These are phyloP conservation scores for Berghia stephanieae DNA, from an alignment of 1,140 invertebrate species.

Conservation along the genomic window DNA sequence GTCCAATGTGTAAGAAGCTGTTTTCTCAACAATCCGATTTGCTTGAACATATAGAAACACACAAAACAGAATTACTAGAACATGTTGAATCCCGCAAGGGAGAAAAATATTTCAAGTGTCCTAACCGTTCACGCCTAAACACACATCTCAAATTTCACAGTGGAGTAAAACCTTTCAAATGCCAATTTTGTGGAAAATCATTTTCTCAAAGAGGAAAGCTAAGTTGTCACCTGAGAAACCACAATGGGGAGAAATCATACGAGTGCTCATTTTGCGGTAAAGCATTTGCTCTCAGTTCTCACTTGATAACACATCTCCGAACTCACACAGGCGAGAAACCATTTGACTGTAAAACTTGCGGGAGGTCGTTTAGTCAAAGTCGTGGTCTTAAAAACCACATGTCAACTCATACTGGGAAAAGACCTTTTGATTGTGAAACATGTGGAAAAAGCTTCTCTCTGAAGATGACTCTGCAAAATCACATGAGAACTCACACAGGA, in stretches of 20 bases:
- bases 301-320: conserved; percentile 16
- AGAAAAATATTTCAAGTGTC: no score
- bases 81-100: no score
- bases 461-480: conserved; percentile 85
- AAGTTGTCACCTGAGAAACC: conserved; percentile 72
- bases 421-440: conserved; percentile 71
- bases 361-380: conserved; percentile 30
- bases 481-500: no score
- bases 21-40: no score
- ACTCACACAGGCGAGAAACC: conserved; percentile 36
- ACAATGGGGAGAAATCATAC: conserved; percentile 81
- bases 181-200: no score
- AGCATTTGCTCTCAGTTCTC: conserved; percentile 23
- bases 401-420: conserved; percentile 37
- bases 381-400: conserved; percentile 32
- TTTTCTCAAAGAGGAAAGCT: no score
- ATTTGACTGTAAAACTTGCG: conserved; percentile 34
- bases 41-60: no score
- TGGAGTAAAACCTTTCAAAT: no score
- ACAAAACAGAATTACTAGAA: no score
- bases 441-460: conserved; percentile 89
- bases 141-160: no score
- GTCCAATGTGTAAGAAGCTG: no score
- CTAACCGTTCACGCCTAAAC: no score
- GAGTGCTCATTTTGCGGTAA: conserved; percentile 38